These are phyloP conservation scores for Ophion obscuratus DNA, from an alignment of 2,888 invertebrate genomes.

Conservation along the genomic window DNA sequence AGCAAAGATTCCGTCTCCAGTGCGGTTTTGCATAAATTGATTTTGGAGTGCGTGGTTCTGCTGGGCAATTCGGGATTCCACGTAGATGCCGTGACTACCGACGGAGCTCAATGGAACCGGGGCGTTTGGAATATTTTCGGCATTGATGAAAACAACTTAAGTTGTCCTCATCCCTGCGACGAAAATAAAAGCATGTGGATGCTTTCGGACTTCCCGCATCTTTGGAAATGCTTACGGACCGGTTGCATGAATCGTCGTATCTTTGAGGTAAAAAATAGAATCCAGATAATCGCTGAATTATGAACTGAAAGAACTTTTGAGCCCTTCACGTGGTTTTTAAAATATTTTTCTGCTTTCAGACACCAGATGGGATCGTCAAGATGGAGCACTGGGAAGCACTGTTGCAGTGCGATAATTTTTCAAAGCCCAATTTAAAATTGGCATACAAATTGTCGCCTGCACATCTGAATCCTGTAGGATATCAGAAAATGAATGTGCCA, in stretches of 20 bases:
- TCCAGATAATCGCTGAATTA: not conserved
- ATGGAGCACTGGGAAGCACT: conserved; percentile 2
- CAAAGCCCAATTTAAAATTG: conserved; percentile 18
- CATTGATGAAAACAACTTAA: conserved; percentile 43
- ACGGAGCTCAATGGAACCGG: too few relatives aligned
- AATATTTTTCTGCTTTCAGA: conserved; percentile 18
- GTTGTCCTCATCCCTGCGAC: conserved; percentile 70
- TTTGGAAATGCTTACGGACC: conserved; percentile 62
- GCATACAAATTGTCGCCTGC: too few relatives aligned
- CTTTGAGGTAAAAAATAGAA: not conserved
- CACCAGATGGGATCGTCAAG: not conserved
- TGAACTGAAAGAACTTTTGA: not conserved
- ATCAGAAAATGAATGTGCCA: too few relatives aligned
- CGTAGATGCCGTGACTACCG: too few relatives aligned
- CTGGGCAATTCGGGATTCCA: too few relatives aligned
- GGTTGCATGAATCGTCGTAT: conserved; percentile 6
- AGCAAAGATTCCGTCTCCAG: conserved; percentile 66
- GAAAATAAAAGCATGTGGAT: conserved; percentile 68
- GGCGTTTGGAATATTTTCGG: too few relatives aligned
- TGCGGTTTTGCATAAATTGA: conserved; percentile 67
- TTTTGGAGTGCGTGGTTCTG: conserved; percentile 63
- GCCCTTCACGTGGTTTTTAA: not conserved
- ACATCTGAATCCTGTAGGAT: too few relatives aligned
- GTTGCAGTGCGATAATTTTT: conserved; percentile 2
- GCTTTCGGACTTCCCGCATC: conserved; percentile 70